phyloP scores from a whole-genome alignment of 2,797 vertebrate genomes.

The Malurus leucopterus region DNA sequence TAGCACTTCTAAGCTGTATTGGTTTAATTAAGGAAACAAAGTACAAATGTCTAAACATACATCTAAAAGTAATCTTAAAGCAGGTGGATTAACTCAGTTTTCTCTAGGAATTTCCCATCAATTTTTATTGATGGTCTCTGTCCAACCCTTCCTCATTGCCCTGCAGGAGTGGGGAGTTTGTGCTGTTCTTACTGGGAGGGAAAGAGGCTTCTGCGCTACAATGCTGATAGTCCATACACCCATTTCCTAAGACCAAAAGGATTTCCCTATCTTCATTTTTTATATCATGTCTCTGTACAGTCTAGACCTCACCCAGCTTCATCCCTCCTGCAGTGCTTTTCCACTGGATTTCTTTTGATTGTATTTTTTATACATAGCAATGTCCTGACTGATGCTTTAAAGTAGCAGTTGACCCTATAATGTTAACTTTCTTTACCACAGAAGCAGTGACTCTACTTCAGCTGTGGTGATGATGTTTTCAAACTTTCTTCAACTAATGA shows the following conservation, averaged over 20 bases:
- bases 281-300: not conserved
- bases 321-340: not conserved
- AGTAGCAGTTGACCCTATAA: not conserved
- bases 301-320: not conserved
- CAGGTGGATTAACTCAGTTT: not conserved
- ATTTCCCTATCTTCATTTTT: not conserved
- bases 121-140: not conserved
- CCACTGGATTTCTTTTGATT: not conserved
- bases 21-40: not conserved
- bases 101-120: not conserved
- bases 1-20: not conserved
- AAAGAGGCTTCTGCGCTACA: not conserved
- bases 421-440: not conserved
- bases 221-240: not conserved
- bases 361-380: not conserved
- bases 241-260: not conserved
- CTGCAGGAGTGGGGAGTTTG: not conserved
- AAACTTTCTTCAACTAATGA: constrained; percentile 18
- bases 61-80: not conserved
- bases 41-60: not conserved
- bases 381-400: not conserved
- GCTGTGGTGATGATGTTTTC: not conserved
- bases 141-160: not conserved
- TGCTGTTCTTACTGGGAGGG: not conserved
- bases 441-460: not conserved